Conservation (phyloP, 1,140 invertebrate genomes). For the Elymnias hypermnestra region DNA sequence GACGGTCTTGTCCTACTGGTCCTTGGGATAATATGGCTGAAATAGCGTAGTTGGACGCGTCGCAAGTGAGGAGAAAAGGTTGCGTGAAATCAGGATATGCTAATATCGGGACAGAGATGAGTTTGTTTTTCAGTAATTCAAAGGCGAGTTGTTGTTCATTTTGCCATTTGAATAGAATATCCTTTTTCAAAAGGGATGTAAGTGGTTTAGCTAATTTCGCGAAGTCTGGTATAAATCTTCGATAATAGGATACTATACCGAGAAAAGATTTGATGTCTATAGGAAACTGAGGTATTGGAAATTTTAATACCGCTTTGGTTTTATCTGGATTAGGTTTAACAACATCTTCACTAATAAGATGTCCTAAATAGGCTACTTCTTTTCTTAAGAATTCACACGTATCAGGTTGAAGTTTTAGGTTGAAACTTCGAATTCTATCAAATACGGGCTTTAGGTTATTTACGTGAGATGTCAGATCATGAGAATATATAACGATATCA, state of each 20-base stretch:
- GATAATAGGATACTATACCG: constrained; percentile 1
- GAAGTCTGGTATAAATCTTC: constrained; percentile 2
- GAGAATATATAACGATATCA: constrained; percentile 40
- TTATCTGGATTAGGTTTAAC: constrained; percentile 13
- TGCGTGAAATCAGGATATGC: not conserved
- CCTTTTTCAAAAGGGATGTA: constrained; percentile 20
- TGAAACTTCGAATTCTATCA: constrained; percentile 8
- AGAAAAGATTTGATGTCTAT: constrained; percentile 8
- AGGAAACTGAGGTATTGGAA: constrained; percentile 8
- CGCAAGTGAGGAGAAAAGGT: constrained; percentile 2
- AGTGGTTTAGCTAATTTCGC: constrained; percentile 9
- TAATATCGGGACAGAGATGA: constrained; percentile 1
- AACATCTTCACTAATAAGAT: constrained; percentile 11
- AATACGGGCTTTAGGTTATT: constrained; percentile 1
- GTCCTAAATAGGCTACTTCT: constrained; percentile 12
- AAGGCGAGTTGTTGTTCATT: constrained; percentile 12
- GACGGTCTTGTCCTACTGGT: not conserved
- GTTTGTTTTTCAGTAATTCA: constrained; percentile 18
- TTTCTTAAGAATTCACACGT: constrained; percentile 14
- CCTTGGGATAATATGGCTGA: not conserved
- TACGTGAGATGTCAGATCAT: constrained; percentile 7
- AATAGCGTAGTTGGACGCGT: constrained; percentile 3
- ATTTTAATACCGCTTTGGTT: constrained; percentile 5
- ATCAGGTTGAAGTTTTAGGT: constrained; percentile 15
- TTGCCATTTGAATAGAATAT: constrained; percentile 8